Percentiles rank a stretch among this genome's conserved stretches.
These are phyloP conservation scores for Drosophila orosa DNA, from an alignment of 1,140 invertebrate species.

Conservation along the genomic window DNA sequence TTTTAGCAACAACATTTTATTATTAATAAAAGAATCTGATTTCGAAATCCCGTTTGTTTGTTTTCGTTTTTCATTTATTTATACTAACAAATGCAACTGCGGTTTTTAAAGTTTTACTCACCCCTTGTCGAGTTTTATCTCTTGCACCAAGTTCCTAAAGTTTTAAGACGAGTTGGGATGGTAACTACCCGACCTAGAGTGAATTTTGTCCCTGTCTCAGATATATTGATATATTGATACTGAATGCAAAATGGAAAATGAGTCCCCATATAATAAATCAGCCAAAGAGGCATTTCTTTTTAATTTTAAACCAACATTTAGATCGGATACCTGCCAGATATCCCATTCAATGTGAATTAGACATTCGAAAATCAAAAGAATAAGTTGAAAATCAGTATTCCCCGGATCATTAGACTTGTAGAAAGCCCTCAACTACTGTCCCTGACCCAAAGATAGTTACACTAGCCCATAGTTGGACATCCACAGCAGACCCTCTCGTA, in stretches of 20 bases:
- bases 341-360: conserved; percentile 4
- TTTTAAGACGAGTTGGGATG: conserved; percentile 11
- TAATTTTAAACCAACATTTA: not conserved
- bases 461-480: conserved; percentile 13
- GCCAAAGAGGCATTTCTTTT: not conserved
- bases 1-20: conserved; percentile 57
- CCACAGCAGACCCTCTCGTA: not conserved
- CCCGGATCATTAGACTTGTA: conserved; percentile 19
- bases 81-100: conserved; percentile 36
- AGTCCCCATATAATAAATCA: not conserved
- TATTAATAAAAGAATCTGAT: conserved; percentile 57
- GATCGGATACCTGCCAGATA: not conserved
- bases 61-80: conserved; percentile 35
- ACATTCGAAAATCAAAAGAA: not conserved
- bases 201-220: not conserved
- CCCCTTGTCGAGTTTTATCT: conserved; percentile 39
- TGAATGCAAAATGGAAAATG: conserved; percentile 2
- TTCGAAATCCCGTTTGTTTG: conserved; percentile 33
- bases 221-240: not conserved
- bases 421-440: conserved; percentile 6
- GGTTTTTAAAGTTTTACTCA: conserved; percentile 26
- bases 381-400: not conserved
- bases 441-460: conserved; percentile 20
- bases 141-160: conserved; percentile 31
- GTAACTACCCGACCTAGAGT: not conserved